phyloP scores from a whole-genome alignment of 2,888 invertebrate genomes.

The Oeneis ivallda region DNA sequence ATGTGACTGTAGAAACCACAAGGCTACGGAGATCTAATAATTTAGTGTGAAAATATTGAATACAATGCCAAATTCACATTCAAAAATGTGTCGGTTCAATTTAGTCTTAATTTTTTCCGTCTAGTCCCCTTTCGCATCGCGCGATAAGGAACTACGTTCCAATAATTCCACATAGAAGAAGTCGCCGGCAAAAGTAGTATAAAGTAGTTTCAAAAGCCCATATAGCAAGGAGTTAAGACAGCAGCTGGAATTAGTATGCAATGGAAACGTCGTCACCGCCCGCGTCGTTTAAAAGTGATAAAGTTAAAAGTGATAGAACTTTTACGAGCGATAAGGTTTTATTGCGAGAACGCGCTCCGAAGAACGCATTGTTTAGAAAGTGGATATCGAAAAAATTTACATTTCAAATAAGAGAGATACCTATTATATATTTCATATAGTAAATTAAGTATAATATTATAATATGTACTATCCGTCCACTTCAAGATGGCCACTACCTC shows the following conservation, averaged over 20 bases:
- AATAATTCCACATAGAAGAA: too few species aligned
- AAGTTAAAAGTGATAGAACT: conserved; percentile 6
- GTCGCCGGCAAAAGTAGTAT: too few species aligned
- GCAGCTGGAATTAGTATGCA: conserved; percentile 15
- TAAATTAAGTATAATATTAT: neutral
- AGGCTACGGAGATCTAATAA: too few species aligned
- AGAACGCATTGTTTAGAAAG: conserved; percentile 16
- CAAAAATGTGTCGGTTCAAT: too few species aligned
- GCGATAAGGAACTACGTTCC: too few species aligned
- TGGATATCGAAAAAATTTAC: conserved; percentile 13
- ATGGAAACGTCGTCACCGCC: conserved; percentile 10
- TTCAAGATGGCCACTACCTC: too few species aligned
- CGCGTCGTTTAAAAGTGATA: conserved; percentile 16
- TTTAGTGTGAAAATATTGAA: too few species aligned
- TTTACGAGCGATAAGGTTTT: conserved; percentile 20
- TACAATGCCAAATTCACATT: too few species aligned
- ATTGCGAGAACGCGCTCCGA: conserved; percentile 6
- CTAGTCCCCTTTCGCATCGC: too few species aligned
- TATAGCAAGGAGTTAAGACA: neutral
- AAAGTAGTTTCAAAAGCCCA: conserved; percentile 1
- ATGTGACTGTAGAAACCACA: too few species aligned
- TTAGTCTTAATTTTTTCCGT: too few species aligned
- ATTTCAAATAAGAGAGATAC: neutral
- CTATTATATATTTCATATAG: neutral
- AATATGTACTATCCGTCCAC: too few species aligned